Conservation (phyloP, 2,113 vertebrate genomes). For the Lophochroa leadbeateri region DNA sequence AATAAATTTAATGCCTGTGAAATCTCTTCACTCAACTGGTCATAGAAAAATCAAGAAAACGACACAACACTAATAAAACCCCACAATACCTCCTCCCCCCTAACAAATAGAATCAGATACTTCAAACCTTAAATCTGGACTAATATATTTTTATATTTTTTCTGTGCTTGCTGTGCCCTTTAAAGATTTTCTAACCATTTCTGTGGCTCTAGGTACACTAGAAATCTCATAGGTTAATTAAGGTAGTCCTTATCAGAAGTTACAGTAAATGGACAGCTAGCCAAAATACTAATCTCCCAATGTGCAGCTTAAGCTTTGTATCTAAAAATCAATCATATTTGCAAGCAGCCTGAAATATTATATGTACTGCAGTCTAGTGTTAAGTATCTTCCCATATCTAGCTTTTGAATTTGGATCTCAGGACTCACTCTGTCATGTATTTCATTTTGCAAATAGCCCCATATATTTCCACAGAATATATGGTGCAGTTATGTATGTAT, state of each 20-base stretch:
- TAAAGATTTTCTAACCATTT: neutral
- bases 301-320: neutral
- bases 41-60: neutral
- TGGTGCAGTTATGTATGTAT: neutral
- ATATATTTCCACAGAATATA: neutral
- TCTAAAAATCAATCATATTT: constrained; percentile 35
- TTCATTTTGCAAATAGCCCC: neutral
- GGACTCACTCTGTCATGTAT: neutral
- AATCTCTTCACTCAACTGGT: neutral
- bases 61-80: neutral
- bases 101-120: neutral
- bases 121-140: neutral
- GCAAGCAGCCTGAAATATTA: neutral
- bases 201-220: neutral
- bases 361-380: neutral
- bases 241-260: constrained; percentile 1
- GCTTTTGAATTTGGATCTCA: neutral
- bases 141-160: neutral
- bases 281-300: constrained; percentile 17
- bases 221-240: constrained; percentile 24
- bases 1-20: neutral
- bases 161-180: neutral
- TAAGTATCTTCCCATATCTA: neutral
- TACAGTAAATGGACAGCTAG: neutral
- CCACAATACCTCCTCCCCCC: fast-evolving